Percentiles rank a stretch among this genome's conserved stretches.
Evolutionary conservation across 2,113 vertebrate genomes (phyloP).

Genomic region (Enhydra lutris): DNA sequence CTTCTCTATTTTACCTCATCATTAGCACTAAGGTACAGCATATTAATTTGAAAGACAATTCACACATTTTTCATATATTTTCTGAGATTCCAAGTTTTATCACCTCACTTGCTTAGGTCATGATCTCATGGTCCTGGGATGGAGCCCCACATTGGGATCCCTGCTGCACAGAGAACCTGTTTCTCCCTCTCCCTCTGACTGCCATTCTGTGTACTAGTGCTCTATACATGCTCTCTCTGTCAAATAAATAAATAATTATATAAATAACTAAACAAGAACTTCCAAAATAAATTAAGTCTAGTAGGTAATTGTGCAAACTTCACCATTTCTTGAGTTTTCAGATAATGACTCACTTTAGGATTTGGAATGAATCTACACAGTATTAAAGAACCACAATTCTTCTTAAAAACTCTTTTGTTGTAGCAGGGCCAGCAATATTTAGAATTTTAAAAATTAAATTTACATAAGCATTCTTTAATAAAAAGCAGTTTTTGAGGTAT

Average conservation of each 20-base stretch:
- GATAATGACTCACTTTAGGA: conserved; percentile 18
- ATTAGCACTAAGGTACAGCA: background rate
- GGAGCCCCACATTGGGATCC: no score
- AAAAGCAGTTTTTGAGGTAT: background rate
- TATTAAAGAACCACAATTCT: background rate
- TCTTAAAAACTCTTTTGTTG: background rate
- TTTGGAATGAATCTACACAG: conserved; percentile 6
- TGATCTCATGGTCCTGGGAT: no score
- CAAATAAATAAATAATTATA: no score
- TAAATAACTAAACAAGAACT: no score
- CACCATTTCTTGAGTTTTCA: background rate
- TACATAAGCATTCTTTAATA: background rate
- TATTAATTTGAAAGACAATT: background rate
- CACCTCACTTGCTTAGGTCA: background rate
- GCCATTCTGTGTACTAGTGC: no score
- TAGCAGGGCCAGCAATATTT: background rate
- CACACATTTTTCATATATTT: background rate
- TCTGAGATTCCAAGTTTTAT: conserved; percentile 24
- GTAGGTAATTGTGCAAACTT: background rate
- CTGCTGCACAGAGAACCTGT: no score
- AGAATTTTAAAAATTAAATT: background rate
- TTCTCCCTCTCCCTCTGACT: no score
- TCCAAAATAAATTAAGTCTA: background rate
- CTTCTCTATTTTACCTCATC: background rate
- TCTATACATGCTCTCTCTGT: no score